Evolutionary conservation across 1,140 invertebrate genomes (phyloP), one percentile per base, ranked within the genome.

Genomic region (Drosophila santomea): DNA sequence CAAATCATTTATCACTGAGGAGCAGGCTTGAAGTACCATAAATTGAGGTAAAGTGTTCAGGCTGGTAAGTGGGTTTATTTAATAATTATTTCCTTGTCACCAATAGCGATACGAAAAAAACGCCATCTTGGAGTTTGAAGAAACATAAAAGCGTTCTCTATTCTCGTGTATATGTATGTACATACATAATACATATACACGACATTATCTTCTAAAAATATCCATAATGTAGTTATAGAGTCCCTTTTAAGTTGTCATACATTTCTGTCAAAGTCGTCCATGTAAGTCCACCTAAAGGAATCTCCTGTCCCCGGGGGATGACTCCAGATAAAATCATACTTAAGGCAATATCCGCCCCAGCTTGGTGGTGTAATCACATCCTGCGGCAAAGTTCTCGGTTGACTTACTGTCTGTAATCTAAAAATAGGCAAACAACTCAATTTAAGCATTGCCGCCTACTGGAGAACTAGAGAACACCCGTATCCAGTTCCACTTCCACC

Each of bases 401-500:
- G 63, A 48, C 43, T 69, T 35, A 64, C 64, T 43, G 55, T 44
- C 50, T 39, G 68, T 58, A 36, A 58, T 47, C 68, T 47, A 72
- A 71, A 71, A 72, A 72, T 71, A 72, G 52, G 36, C 54, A 50
- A 58, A 58, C 36, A 71, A 71, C 64, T 71, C 64, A 50, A 58
- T 72, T 36, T 28, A 50, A 36, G 67, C 66, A 69, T 20, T 10
- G 44, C 51, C 54, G 43, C 36, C 67, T 45, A 48, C 67, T 41
- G 71, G 38, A 17, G 52, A 72, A 36, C 66, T 20, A 71, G 38
- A 17, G 44, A 72, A 36, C 66, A 71, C 28, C 17, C 28, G 28
- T 58, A 48, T 58, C 44, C 25, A 6, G 17, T 11, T 20, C 44
- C 20, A 7, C 15, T 12, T 12, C 58, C 44, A 32, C 61, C 61